A percentile compares a stretch with the other conserved stretches of the same genome.
These are phyloP conservation scores for Euleptes europaea DNA, from an alignment of 2,113 vertebrate species.

Conservation along the genomic window DNA sequence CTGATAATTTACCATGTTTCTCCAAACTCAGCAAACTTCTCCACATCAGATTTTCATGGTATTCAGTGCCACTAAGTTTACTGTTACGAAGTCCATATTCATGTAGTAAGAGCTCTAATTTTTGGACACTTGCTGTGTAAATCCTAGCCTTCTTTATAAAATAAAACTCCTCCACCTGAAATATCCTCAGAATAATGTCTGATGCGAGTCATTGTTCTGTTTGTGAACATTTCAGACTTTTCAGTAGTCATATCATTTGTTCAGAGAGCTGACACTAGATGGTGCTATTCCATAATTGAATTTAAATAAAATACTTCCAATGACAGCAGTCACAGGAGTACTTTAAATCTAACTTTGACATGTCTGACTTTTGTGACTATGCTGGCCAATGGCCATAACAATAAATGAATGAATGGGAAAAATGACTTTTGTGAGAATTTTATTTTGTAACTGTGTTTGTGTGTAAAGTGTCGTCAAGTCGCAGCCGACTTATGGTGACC, in stretches of 20 bases:
- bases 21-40: too few relatives aligned
- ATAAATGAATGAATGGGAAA: too few relatives aligned
- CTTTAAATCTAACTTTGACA: neutral
- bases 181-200: neutral
- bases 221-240: neutral
- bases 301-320: neutral
- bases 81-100: neutral
- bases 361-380: neutral
- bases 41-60: too few relatives aligned
- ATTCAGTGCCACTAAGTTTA: neutral
- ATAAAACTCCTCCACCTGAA: neutral
- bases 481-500: too few relatives aligned
- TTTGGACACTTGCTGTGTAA: neutral
- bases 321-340: neutral
- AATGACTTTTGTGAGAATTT: too few relatives aligned
- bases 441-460: neutral
- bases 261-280: conserved; percentile 49
- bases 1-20: too few relatives aligned
- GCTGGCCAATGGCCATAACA: too few relatives aligned
- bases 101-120: neutral
- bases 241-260: neutral
- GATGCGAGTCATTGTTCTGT: neutral
- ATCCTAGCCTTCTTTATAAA: neutral
- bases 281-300: conserved; percentile 40
- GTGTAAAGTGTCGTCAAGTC: too few relatives aligned